phyloP scores from a whole-genome alignment of 92 coral and sea anemone genomes.

The Hydrozoanthus gracilis region DNA sequence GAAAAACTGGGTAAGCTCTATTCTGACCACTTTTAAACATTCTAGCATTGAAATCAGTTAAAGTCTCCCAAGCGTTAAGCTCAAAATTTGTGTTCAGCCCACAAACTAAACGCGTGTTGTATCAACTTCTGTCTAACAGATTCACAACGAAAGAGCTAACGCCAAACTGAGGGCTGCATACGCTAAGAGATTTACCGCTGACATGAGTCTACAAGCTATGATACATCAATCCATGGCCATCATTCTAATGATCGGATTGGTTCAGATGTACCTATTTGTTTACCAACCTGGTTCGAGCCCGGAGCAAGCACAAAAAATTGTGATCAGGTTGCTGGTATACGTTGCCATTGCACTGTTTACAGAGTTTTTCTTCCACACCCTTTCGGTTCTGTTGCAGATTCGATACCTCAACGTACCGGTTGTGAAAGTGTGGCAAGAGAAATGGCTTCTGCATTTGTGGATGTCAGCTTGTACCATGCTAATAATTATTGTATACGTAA shows the following conservation, averaged over 20 bases:
- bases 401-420: not conserved
- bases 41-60: too few relatives aligned
- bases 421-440: not conserved
- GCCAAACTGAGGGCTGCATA: not conserved
- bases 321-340: not conserved
- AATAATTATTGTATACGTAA: not conserved
- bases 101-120: not conserved
- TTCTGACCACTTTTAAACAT: too few relatives aligned
- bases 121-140: not conserved
- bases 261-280: constrained; percentile 15
- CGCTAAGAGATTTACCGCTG: constrained; percentile 16
- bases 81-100: not conserved
- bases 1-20: too few relatives aligned
- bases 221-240: not conserved
- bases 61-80: not conserved
- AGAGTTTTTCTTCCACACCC: constrained; percentile 18
- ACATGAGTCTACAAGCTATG: constrained; percentile 25
- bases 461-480: not conserved
- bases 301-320: not conserved
- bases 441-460: constrained; percentile 11
- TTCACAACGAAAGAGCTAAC: not conserved
- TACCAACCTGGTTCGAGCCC: not conserved
- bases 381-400: not conserved
- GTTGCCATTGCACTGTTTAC: constrained; percentile 2
- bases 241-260: constrained; percentile 3